Percentiles rank a stretch among this genome's conserved stretches.
phyloP scores from a whole-genome alignment of 2,797 vertebrate genomes.

The Sarcoramphus papa region DNA sequence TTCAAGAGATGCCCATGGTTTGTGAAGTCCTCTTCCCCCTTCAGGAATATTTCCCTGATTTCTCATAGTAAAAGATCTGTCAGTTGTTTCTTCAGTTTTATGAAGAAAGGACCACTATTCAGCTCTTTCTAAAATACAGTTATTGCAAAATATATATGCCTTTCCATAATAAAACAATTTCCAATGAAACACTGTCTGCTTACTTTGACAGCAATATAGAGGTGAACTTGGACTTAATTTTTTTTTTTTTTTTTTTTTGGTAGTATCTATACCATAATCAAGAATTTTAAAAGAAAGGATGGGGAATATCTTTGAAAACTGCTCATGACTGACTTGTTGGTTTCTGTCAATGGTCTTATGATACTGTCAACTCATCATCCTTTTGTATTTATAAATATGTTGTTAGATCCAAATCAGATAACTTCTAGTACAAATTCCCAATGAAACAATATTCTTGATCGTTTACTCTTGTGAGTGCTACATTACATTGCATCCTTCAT shows the following conservation, averaged over 20 bases:
- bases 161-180: not conserved
- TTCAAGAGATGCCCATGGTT: not conserved
- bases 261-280: not conserved
- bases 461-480: not conserved
- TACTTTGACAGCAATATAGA: not conserved
- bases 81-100: not conserved
- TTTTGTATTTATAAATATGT: not conserved
- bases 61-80: not conserved
- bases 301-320: not conserved
- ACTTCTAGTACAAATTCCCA: not conserved
- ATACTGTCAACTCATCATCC: not conserved
- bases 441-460: not conserved
- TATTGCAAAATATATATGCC: not conserved
- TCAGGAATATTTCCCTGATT: not conserved
- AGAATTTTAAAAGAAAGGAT: not conserved
- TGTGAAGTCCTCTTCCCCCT: not conserved
- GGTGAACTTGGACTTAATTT: not conserved
- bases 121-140: not conserved
- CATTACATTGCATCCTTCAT: not conserved
- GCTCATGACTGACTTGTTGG: not conserved
- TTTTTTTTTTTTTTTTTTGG: not conserved
- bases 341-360: not conserved
- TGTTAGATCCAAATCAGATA: not conserved
- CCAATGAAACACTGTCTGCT: not conserved
- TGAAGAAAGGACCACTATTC: not conserved